Base-by-base conservation (phyloP, 2,888 invertebrate genomes). In the Tethea ocularis region DNA sequence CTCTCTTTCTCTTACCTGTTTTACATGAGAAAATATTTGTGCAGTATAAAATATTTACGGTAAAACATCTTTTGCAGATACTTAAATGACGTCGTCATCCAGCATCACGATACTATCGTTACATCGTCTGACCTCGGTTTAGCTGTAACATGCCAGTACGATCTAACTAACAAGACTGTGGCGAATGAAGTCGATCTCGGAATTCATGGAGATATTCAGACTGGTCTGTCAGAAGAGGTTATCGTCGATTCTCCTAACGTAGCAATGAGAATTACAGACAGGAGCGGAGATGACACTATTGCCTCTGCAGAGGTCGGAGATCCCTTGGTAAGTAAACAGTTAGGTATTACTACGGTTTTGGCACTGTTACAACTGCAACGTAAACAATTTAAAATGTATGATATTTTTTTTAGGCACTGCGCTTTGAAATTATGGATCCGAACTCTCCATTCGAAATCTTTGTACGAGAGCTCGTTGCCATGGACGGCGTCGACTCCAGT, bases 371-470 rank as follows among this genome's bases (percentile, higher is more conserved):
- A 23, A 38, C 51, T 60, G 13, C 17, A 20, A 13, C 26, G 11
- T 51, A 11, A 41, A 4, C 23, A 33, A 20, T 56, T n/a, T 24
- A 13, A 23, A 38, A 53, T 38, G 23, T 38, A 2, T 7, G 2
- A 88, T 96, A 78, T 69, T 72, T 60, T n/a, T 72, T 80, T 26
- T 73, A 93, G 93, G 97, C 97, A 38, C 94, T 98, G 59, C 96
- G 97, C 83, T 98, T 98, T 93, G 98, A 98, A 91, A 98, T 98
- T 78, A 94, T 98, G 87, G 98, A 98, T 86, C 96, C 96, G 80
- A 97, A 97, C 92, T 98, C 97, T 78, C 98, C 98, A 33, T 98
- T 97, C 93, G 98, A 98, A 92, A 98, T 98, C 81, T 98, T 98
- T 85, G 98, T 98, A 36, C 95, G 98, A 65, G 98, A 98, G 90